Evolutionary conservation across 2,888 invertebrate genomes (phyloP), one percentile per base, ranked within the genome.

Genomic region (Labia minor): DNA sequence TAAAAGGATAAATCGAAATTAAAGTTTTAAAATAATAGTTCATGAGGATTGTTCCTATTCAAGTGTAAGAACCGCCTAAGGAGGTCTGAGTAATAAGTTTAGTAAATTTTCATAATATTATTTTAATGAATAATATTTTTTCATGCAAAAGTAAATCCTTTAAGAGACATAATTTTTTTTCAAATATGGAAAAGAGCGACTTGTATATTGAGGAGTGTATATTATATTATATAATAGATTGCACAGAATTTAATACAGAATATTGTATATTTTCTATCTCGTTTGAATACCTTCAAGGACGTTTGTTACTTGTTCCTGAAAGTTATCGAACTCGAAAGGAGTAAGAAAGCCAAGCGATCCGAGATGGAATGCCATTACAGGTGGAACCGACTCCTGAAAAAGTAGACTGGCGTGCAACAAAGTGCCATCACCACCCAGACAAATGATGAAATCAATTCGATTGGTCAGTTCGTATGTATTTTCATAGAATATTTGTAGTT

Each of bases 301-400:
- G 76, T 92, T 92, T 74, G 90, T 92, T 64, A 97, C 92, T 82
- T 95, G 92, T 68, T 93, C 91, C 77, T 93, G 90, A 76, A 95
- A 95, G 78, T 94, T 92, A 76, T 92, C 89, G 81, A 95, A 93
- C 76, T 92, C 91, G 78, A 97, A 97, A 11, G 96, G 96, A 62
- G 96, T 96, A 62, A 97, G 84, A 78, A 97, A 97, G 1, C 97
- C 97, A 66, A 97, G 80, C 1, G 96, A 96, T 37, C 97, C 97
- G 75, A 97, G 83, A 79, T 97, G 95, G 81, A 97, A 97, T 68
- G 97, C 95, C 95, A 97, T 95, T 63, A 97, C 93, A 0, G 97
- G 97, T 61, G 97, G 97, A 66, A 96, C 95, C 4, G 95, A 95
- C 83, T 93, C 90, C 87, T 97, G 86, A 75, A 97, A 97, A 63